Evolutionary conservation across 2,888 invertebrate species (phyloP).

Genomic region (Drosophila helvetica): DNA sequence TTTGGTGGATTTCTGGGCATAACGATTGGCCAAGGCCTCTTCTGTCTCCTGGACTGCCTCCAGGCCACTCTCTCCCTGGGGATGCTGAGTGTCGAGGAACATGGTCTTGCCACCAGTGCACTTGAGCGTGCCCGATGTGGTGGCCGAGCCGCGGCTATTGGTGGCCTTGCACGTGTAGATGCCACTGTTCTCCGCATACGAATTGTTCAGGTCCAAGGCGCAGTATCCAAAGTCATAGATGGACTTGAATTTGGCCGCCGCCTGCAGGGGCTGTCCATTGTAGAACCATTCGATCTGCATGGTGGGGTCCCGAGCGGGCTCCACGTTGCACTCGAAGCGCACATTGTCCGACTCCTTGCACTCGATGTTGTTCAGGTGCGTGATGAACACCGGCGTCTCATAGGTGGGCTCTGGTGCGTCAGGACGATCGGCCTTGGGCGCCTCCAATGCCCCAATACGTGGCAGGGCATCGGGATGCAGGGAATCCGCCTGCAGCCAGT

Average conservation of each 20-base stretch:
- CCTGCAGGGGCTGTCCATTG: slow-evolving; percentile 94
- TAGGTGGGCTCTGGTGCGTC: slow-evolving; percentile 91
- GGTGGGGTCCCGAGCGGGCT: slow-evolving; percentile 95
- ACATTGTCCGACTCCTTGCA: slow-evolving; percentile 94
- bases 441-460: slow-evolving; percentile 93
- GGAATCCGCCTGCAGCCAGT: slow-evolving; percentile 94
- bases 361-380: slow-evolving; percentile 95
- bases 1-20: slow-evolving; percentile 88
- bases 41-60: slow-evolving; percentile 96
- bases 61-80: slow-evolving; percentile 95
- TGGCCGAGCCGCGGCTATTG: slow-evolving; percentile 94
- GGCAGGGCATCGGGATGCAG: slow-evolving; percentile 95
- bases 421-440: slow-evolving; percentile 88
- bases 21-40: slow-evolving; percentile 90
- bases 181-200: slow-evolving; percentile 96
- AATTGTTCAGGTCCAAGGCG: slow-evolving; percentile 93
- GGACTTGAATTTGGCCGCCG: slow-evolving; percentile 95
- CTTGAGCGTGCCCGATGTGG: slow-evolving; percentile 94
- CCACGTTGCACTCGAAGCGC: slow-evolving; percentile 96
- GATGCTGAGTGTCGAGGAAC: slow-evolving; percentile 96
- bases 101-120: slow-evolving; percentile 92
- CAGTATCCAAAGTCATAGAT: slow-evolving; percentile 98
- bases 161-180: slow-evolving; percentile 95
- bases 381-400: slow-evolving; percentile 94
- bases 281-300: slow-evolving; percentile 97